Evolutionary conservation across 2,888 invertebrate species (phyloP).

Genomic region (Tholera decimalis): DNA sequence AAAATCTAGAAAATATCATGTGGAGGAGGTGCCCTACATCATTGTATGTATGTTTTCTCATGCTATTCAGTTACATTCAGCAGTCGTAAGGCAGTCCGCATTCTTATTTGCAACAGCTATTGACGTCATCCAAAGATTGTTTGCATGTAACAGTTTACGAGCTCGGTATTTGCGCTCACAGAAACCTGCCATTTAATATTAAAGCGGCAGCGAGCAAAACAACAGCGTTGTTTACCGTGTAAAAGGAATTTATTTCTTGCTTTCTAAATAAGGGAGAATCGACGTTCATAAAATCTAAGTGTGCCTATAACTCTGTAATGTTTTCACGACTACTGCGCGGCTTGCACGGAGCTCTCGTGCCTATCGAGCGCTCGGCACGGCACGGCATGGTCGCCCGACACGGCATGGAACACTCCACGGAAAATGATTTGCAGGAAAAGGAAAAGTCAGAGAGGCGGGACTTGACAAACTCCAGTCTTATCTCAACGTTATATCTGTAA

Average conservation of each 20-base stretch:
- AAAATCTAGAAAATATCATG: neutral
- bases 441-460: conserved; percentile 41
- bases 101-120: conserved; percentile 15
- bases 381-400: conserved; percentile 45
- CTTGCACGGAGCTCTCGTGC: conserved; percentile 54
- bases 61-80: neutral
- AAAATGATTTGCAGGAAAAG: conserved; percentile 47
- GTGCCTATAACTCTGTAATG: conserved; percentile 58
- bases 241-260: conserved; percentile 57
- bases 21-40: neutral
- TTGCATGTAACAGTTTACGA: conserved; percentile 35
- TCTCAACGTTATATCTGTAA: conserved; percentile 45
- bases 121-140: conserved; percentile 36
- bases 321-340: conserved; percentile 50
- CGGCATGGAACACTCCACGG: conserved; percentile 43
- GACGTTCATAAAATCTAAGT: conserved; percentile 60
- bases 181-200: conserved; percentile 51
- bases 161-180: conserved; percentile 35
- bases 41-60: neutral
- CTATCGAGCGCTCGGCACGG: conserved; percentile 37
- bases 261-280: conserved; percentile 61
- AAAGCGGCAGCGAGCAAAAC: conserved; percentile 42
- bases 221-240: conserved; percentile 56
- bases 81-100: neutral
- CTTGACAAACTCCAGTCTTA: conserved; percentile 47